Conservation (phyloP, 2,797 vertebrate species). For the Crenuchus spilurus region DNA sequence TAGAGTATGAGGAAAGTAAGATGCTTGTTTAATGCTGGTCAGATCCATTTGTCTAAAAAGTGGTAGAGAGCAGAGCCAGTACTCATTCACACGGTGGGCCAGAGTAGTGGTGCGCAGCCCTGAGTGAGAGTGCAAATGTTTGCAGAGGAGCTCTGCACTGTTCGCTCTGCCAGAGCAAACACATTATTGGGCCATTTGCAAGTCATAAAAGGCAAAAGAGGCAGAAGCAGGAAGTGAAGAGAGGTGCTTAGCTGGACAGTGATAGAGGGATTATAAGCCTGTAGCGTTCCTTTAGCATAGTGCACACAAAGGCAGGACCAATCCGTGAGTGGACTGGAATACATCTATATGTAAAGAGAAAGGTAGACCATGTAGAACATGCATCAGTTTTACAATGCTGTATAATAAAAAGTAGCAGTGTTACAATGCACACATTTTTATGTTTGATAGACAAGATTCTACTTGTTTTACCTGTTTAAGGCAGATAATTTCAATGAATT, state of each 20-base stretch:
- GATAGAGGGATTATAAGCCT: constrained; percentile 76
- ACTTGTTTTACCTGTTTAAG: too few relatives aligned
- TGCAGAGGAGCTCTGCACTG: constrained; percentile 72
- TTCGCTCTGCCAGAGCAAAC: constrained; percentile 75
- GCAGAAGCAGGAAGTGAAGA: constrained; percentile 66
- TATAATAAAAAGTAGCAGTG: too few relatives aligned
- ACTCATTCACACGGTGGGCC: constrained; percentile 67
- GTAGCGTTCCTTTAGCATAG: constrained; percentile 68
- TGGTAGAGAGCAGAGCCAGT: constrained; percentile 40
- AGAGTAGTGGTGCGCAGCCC: constrained; percentile 65
- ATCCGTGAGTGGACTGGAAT: constrained; percentile 54
- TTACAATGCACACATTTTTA: too few relatives aligned
- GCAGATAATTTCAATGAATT: too few relatives aligned
- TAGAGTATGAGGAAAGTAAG: neutral
- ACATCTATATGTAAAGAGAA: constrained; percentile 46
- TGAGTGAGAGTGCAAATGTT: constrained; percentile 82
- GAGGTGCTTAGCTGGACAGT: constrained; percentile 76
- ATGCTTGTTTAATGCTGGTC: constrained; percentile 15
- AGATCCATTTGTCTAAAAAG: constrained; percentile 24
- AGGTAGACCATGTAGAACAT: neutral
- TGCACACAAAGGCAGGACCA: constrained; percentile 65
- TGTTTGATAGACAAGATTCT: too few relatives aligned
- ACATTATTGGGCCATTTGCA: constrained; percentile 83
- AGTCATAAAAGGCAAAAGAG: constrained; percentile 58
- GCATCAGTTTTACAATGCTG: too few relatives aligned